Base-by-base conservation (phyloP, 2,888 invertebrate genomes). In the Trissolcus brochymenae region DNA sequence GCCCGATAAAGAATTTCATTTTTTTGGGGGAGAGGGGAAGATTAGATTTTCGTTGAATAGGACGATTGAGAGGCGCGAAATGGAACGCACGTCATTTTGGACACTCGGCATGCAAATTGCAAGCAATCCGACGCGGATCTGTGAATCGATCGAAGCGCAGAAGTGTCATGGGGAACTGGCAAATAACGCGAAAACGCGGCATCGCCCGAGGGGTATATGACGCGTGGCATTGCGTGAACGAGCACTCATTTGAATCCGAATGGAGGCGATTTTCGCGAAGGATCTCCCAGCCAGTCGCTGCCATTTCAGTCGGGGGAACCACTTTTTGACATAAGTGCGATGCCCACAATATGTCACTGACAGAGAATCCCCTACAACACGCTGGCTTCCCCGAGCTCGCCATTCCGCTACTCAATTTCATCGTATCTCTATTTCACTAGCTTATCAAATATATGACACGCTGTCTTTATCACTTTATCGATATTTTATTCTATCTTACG, bases 231-330 rank as follows among this genome's bases (percentile, higher is more conserved):
- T 84, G 83, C 82, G 85, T 83, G 83, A 86, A 86, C 84, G 86
- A 84, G 84, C 82, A 79, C 87, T 88, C 87, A 88, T 88, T 88
- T 88, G 88, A 88, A 88, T 88, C 83, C 87, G 87, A 88, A 88
- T 88, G 85, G 87, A 86, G 86, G 85, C 85, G 87, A 86, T 86
- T 86, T 85, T 86, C 85, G 84, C 83, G 82, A 83, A 85, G 84
- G 84, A 85, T 83, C 82, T 35, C 35, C 25, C 79, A 73, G 79
- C 79, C 70, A 85, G 86, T 87, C 85, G 83, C 82, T 57, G 71
- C 64, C 54, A 62, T 66, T 71, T 53, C 46, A 56, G 59, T 79
- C 67, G 73, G 54, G 73, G 65, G 50, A 60, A n/a, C 64, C 82
- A 81, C 82, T 85, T 82, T 83, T 78, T 70, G 78, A 78, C 80